phyloP scores from a whole-genome alignment of 2,113 vertebrate species.

The Chaetodon auriga region DNA sequence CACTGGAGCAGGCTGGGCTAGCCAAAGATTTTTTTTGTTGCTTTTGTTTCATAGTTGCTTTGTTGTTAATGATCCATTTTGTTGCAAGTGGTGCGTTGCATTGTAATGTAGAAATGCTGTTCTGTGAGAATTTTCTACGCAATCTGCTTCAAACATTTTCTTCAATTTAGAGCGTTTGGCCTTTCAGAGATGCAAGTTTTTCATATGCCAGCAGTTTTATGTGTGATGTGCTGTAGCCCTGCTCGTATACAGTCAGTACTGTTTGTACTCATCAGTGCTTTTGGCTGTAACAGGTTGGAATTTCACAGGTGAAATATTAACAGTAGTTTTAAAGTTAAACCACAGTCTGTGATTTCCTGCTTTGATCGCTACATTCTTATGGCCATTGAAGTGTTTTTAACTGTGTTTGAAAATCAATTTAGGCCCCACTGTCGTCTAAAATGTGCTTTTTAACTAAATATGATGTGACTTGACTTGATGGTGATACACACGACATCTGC shows the following conservation, averaged over 20 bases:
- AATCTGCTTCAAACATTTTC: slow-evolving; percentile 26
- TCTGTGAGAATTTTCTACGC: slow-evolving; percentile 23
- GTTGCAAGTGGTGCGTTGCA: not conserved
- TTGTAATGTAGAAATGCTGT: slow-evolving; percentile 31
- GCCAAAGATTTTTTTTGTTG: slow-evolving; percentile 27
- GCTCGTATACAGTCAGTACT: not conserved
- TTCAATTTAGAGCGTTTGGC: not conserved
- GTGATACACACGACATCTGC: slow-evolving; percentile 10
- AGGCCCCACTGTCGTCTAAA: not conserved
- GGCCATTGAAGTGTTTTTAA: slow-evolving; percentile 15
- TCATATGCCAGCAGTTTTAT: not conserved
- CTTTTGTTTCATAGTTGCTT: slow-evolving; percentile 39
- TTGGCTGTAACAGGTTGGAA: not conserved
- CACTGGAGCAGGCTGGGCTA: not conserved
- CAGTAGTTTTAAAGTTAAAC: not conserved
- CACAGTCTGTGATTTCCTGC: not conserved
- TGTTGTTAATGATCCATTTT: slow-evolving; percentile 41
- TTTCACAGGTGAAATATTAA: not conserved
- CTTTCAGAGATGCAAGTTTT: not conserved
- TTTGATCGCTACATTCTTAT: slow-evolving; percentile 6
- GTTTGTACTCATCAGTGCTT: not conserved
- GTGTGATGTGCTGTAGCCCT: not conserved
- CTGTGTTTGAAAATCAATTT: slow-evolving; percentile 12
- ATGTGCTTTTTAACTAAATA: not conserved
- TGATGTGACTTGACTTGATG: not conserved